Percentiles rank a stretch among this genome's conserved stretches.
Conservation (phyloP, 2,113 vertebrate genomes). For the Pseudorasbora parva region DNA sequence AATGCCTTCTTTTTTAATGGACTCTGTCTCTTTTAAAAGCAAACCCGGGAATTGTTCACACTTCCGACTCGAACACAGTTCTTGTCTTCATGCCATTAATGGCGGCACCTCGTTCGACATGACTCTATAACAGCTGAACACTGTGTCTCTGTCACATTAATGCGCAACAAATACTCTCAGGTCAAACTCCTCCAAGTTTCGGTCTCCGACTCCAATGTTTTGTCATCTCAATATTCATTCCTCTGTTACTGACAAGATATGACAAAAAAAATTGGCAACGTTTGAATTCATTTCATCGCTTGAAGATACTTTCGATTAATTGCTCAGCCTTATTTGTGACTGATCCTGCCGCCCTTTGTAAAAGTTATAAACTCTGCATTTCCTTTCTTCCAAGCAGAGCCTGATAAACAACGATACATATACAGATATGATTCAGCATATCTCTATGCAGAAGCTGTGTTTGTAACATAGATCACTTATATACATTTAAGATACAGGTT, state of each 20-base stretch:
- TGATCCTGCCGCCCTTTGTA: slow-evolving; percentile 32
- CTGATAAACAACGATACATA: not conserved
- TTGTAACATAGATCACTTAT: slow-evolving; percentile 5
- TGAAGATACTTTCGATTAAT: not conserved
- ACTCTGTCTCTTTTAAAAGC: slow-evolving; percentile 20
- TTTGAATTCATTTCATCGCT: not conserved
- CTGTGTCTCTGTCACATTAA: slow-evolving; percentile 59
- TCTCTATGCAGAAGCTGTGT: slow-evolving; percentile 45
- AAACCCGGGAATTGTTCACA: not conserved
- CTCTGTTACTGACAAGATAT: not conserved
- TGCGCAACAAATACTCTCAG: slow-evolving; percentile 83
- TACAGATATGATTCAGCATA: slow-evolving; percentile 16
- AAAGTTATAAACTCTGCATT: slow-evolving; percentile 13
- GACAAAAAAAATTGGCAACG: not conserved
- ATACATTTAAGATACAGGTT: slow-evolving; percentile 40
- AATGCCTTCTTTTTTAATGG: slow-evolving; percentile 76
- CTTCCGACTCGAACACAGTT: not conserved
- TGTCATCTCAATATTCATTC: slow-evolving; percentile 1
- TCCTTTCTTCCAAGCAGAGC: slow-evolving; percentile 13
- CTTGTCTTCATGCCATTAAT: slow-evolving; percentile 48
- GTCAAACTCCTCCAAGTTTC: slow-evolving; percentile 74
- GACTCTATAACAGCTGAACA: slow-evolving; percentile 39
- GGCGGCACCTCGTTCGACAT: slow-evolving; percentile 17
- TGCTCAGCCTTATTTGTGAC: not conserved
- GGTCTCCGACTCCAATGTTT: slow-evolving; percentile 39